Evolutionary conservation across 2,888 invertebrate species (phyloP).

Genomic region (Imbricaverruca yamaguchii): DNA sequence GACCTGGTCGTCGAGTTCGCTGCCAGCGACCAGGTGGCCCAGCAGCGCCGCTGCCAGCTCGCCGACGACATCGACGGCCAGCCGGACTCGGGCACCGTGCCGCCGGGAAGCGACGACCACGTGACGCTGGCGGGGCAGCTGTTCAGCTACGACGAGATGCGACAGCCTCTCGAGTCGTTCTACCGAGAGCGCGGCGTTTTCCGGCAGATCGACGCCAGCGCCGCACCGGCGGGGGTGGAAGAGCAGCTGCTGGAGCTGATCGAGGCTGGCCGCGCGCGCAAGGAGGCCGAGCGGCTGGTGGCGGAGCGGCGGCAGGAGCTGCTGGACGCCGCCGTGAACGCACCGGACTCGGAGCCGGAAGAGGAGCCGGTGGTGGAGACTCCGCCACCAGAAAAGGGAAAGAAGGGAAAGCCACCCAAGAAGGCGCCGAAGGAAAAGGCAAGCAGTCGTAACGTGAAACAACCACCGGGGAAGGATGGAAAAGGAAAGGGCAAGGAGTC

Average conservation of each 20-base stretch:
- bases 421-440: neutral
- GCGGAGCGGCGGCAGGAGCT: neutral
- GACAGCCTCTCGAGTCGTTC: neutral
- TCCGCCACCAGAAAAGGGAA: neutral
- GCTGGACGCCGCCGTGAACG: neutral
- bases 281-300: neutral
- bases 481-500: neutral
- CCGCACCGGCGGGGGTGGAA: neutral
- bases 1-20: neutral
- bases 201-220: neutral
- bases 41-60: neutral
- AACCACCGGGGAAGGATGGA: neutral
- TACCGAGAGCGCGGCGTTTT: constrained; percentile 1
- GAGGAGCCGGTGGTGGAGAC: neutral
- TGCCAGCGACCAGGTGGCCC: neutral
- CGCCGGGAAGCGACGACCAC: neutral
- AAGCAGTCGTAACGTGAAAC: neutral
- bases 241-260: neutral
- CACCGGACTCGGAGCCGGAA: neutral
- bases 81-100: constrained; percentile 3
- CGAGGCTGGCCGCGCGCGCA: neutral
- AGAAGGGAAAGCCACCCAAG: neutral
- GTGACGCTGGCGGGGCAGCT: constrained; percentile 15
- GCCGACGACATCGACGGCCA: neutral
- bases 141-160: constrained; percentile 1